These are phyloP conservation scores for Zoanthus gigantus DNA, from an alignment of 92 coral and sea anemone genomes.

Conservation along the genomic window DNA sequence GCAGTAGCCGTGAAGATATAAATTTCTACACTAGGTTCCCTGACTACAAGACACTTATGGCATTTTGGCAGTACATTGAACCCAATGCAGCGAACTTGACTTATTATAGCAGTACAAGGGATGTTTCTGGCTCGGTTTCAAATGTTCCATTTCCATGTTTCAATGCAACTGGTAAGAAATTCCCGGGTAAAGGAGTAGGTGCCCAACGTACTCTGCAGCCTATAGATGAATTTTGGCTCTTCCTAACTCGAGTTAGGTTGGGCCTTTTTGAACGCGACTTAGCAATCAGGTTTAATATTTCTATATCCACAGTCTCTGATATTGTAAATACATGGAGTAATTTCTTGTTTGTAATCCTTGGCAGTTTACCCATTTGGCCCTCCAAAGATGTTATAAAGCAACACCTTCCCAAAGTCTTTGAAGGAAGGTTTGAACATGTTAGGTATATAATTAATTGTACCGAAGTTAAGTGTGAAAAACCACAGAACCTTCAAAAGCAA, in stretches of 20 bases:
- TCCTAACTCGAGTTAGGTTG: conserved; percentile 67
- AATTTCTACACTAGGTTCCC: conserved; percentile 81
- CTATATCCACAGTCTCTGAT: conserved; percentile 66
- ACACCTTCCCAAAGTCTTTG: conserved; percentile 62
- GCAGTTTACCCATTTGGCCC: conserved; percentile 64
- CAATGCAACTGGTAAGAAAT: conserved; percentile 45
- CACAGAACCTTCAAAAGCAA: conserved; percentile 58
- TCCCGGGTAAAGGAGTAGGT: conserved; percentile 54
- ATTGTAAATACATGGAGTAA: conserved; percentile 66
- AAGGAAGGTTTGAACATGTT: conserved; percentile 59
- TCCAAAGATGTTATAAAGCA: conserved; percentile 61
- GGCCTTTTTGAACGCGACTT: conserved; percentile 78
- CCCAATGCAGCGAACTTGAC: conserved; percentile 61
- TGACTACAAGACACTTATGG: conserved; percentile 52
- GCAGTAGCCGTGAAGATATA: conserved; percentile 65
- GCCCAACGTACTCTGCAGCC: conserved; percentile 66
- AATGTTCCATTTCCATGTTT: conserved; percentile 54
- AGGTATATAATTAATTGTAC: conserved; percentile 75
- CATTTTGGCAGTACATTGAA: conserved; percentile 67
- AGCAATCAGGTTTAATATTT: conserved; percentile 76
- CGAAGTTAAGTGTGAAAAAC: conserved; percentile 67
- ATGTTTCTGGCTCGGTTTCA: neutral
- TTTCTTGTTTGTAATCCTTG: conserved; percentile 46
- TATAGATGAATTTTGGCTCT: conserved; percentile 71
- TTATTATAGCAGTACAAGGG: conserved; percentile 62